phyloP scores from a whole-genome alignment of 1,140 invertebrate species.

The Holcopasites calliopsidis region DNA sequence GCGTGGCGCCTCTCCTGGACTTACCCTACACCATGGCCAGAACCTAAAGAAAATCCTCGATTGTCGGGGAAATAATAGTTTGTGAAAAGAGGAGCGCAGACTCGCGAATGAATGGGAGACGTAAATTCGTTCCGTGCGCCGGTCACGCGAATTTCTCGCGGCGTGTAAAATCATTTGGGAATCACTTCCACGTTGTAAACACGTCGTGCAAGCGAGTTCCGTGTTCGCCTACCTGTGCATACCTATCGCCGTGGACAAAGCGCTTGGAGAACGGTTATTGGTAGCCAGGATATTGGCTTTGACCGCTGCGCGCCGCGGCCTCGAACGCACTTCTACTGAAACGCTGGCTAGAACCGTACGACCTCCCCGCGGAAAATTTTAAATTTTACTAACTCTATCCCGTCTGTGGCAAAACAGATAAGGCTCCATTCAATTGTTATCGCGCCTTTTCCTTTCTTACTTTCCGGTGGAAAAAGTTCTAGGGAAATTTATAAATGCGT shows the following conservation, averaged over 20 bases:
- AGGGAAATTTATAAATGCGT: not conserved
- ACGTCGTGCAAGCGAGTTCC: slow-evolving; percentile 45
- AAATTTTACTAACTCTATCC: not conserved
- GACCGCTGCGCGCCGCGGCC: not conserved
- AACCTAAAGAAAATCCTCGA: not conserved
- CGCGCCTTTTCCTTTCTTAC: not conserved
- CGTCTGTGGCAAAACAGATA: slow-evolving; percentile 28
- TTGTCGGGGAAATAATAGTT: slow-evolving; percentile 26
- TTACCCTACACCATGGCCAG: too few species aligned
- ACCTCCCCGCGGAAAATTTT: slow-evolving; percentile 9
- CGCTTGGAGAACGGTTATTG: slow-evolving; percentile 44
- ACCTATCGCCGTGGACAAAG: slow-evolving; percentile 41
- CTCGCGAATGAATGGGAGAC: slow-evolving; percentile 30
- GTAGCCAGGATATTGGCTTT: slow-evolving; percentile 37
- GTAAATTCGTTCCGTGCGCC: slow-evolving; percentile 40
- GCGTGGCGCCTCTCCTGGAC: too few species aligned
- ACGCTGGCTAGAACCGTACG: not conserved
- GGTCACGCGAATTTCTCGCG: slow-evolving; percentile 33
- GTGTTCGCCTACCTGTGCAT: slow-evolving; percentile 20
- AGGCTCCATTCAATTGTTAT: slow-evolving; percentile 35
- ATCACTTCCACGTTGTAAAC: slow-evolving; percentile 45
- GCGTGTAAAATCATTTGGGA: slow-evolving; percentile 42
- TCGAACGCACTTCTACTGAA: slow-evolving; percentile 6
- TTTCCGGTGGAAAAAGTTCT: not conserved
- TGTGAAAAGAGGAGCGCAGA: too few species aligned